Conservation (phyloP, 1,140 invertebrate species). For the Scaptomyza hsui region DNA sequence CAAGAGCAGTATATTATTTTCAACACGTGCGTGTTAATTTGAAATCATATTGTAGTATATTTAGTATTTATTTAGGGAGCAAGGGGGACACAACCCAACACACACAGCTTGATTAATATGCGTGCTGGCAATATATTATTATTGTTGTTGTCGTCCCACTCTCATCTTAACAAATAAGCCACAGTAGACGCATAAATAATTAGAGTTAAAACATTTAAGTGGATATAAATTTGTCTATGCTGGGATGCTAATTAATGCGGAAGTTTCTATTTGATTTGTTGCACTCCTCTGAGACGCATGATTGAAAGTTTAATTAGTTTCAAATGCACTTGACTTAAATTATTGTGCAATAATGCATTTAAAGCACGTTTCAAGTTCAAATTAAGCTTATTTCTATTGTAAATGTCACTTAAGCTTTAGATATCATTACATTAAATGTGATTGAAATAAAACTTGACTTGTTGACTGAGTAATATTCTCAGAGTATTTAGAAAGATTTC, state of each 20-base stretch:
- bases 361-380: conserved; percentile 3
- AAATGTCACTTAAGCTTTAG: not conserved
- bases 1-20: not conserved
- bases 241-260: conserved; percentile 35
- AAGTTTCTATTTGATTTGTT: conserved; percentile 44
- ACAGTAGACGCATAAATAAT: conserved; percentile 19
- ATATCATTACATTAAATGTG: too few species aligned
- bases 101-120: conserved; percentile 67
- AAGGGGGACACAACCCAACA: not conserved
- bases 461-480: too few species aligned
- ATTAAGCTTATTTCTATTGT: not conserved
- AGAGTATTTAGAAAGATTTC: too few species aligned
- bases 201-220: conserved; percentile 28
- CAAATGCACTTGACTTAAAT: conserved; percentile 14
- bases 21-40: conserved; percentile 54
- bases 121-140: conserved; percentile 70
- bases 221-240: conserved; percentile 34
- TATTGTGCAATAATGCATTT: conserved; percentile 1
- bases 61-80: conserved; percentile 38
- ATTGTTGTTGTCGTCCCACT: conserved; percentile 50
- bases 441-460: too few species aligned
- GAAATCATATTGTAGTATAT: conserved; percentile 24
- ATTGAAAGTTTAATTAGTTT: conserved; percentile 29
- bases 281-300: conserved; percentile 7
- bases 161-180: not conserved